These are phyloP conservation scores for Daboia siamensis DNA, from an alignment of 2,113 vertebrate genomes.

Conservation along the genomic window DNA sequence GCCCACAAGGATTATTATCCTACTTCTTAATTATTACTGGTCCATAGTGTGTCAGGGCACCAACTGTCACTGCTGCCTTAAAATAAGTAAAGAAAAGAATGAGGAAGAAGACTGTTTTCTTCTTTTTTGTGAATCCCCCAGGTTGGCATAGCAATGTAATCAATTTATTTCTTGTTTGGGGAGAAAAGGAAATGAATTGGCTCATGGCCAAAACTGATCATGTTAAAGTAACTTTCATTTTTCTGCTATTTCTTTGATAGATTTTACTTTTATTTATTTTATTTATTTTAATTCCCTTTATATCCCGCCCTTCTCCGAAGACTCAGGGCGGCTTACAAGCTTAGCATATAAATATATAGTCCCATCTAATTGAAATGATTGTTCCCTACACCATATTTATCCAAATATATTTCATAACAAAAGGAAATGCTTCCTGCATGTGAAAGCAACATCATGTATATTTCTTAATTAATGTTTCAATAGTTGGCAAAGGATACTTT, in stretches of 20 bases:
- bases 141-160: background rate
- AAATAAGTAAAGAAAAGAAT: background rate
- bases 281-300: too few species aligned
- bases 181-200: background rate
- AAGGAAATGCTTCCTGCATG: constrained; percentile 36
- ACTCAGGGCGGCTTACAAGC: too few species aligned
- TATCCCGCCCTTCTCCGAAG: too few species aligned
- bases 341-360: background rate
- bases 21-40: background rate
- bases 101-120: background rate
- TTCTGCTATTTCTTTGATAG: background rate
- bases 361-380: background rate
- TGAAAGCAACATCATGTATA: constrained; percentile 42
- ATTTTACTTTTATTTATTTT: too few species aligned
- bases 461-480: constrained; percentile 60
- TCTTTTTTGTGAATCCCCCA: background rate
- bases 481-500: constrained; percentile 41
- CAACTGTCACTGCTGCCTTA: background rate
- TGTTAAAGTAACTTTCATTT: background rate
- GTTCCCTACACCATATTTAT: background rate
- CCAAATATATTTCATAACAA: constrained; percentile 15
- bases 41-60: background rate
- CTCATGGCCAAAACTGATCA: background rate
- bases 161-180: background rate
- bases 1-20: background rate